These are phyloP conservation scores for Emydoidea blandingii DNA, from an alignment of 2,797 vertebrate genomes.

Conservation along the genomic window DNA sequence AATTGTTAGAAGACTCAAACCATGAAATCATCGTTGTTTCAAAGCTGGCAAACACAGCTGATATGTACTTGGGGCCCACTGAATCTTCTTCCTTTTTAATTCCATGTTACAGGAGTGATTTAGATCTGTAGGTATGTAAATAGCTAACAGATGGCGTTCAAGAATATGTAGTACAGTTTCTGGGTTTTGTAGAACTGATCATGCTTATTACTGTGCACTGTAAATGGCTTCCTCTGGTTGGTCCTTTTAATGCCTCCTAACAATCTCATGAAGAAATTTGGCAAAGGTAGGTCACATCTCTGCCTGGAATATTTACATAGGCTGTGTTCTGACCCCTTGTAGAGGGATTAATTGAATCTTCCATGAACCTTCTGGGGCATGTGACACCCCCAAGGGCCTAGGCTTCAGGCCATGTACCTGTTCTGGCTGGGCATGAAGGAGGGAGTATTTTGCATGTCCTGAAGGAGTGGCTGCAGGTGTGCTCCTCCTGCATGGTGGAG, in stretches of 20 bases:
- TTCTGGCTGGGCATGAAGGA: not conserved
- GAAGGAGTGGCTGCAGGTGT: not conserved
- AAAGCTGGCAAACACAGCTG: conserved; percentile 1
- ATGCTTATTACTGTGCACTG: not conserved
- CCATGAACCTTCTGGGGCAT: not conserved
- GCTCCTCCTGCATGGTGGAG: not conserved
- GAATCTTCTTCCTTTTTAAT: not conserved
- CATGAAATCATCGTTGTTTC: not conserved
- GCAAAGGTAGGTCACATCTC: not conserved
- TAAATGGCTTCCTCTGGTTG: accelerated
- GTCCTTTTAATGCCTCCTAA: not conserved
- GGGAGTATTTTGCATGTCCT: not conserved
- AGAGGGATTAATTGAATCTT: accelerated
- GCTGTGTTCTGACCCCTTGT: not conserved
- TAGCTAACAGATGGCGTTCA: not conserved
- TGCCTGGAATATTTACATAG: not conserved
- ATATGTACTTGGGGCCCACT: not conserved
- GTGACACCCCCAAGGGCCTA: not conserved
- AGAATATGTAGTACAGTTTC: not conserved
- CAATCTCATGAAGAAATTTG: not conserved
- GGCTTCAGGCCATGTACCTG: not conserved
- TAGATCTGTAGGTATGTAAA: not conserved
- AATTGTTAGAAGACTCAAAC: conserved; percentile 54
- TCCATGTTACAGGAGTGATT: not conserved
- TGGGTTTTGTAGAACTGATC: not conserved